phyloP scores from a whole-genome alignment of 1,140 invertebrate genomes.

The Temnothorax longispinosus region DNA sequence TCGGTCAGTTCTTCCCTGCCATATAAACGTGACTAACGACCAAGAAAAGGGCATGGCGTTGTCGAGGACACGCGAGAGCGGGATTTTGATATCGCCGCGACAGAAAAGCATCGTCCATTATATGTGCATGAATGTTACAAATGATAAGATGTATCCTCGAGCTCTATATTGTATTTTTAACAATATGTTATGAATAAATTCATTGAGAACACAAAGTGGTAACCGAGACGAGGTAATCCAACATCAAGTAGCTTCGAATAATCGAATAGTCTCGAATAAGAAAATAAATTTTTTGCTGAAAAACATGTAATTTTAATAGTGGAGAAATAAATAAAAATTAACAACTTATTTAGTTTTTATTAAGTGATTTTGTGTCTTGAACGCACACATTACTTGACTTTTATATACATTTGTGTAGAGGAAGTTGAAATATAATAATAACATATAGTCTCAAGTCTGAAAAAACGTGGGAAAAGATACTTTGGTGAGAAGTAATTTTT shows the following conservation, averaged over 20 bases:
- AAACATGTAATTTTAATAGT: neutral
- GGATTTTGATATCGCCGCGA: neutral
- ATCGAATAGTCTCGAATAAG: neutral
- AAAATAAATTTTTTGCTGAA: neutral
- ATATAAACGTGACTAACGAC: conserved; percentile 52
- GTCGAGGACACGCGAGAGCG: neutral
- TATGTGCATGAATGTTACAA: conserved; percentile 12
- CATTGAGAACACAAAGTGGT: neutral
- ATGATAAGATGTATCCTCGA: neutral
- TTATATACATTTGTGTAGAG: too few relatives aligned
- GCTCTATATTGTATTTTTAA: neutral
- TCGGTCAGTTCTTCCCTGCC: conserved; percentile 37
- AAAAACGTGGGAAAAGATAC: too few relatives aligned
- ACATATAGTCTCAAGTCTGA: too few relatives aligned
- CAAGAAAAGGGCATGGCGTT: neutral
- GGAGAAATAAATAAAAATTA: neutral
- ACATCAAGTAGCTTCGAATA: neutral
- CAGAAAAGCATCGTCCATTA: conserved; percentile 6
- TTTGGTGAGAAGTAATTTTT: too few relatives aligned
- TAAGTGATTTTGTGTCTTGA: too few relatives aligned
- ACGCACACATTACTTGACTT: too few relatives aligned
- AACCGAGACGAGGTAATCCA: neutral
- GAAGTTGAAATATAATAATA: too few relatives aligned
- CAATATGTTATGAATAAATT: neutral
- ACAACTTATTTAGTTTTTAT: neutral